These are phyloP conservation scores for Atrina japonica DNA, from an alignment of 2,888 invertebrate species.

Conservation along the genomic window DNA sequence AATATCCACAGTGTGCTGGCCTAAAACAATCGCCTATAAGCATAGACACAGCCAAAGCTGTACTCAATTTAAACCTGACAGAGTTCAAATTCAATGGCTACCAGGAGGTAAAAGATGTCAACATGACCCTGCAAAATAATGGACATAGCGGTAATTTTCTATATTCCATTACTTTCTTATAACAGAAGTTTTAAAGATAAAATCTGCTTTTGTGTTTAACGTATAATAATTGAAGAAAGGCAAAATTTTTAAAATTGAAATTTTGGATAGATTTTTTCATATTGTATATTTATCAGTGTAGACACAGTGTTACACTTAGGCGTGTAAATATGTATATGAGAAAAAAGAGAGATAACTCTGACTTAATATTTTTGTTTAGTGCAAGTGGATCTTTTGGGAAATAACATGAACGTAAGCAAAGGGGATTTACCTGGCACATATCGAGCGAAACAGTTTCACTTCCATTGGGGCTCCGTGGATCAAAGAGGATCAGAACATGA, in stretches of 20 bases:
- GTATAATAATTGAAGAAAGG: no score
- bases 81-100: constrained; percentile 18
- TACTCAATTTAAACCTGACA: constrained; percentile 22
- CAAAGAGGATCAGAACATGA: constrained; percentile 63
- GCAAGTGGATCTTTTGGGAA: constrained; percentile 49
- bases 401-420: constrained; percentile 30
- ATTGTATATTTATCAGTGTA: no score
- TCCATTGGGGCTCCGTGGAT: constrained; percentile 62
- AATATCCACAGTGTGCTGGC: constrained; percentile 32
- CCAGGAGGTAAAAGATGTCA: constrained; percentile 19
- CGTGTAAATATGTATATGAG: no score
- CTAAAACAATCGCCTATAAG: constrained; percentile 33
- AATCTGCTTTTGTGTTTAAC: no score
- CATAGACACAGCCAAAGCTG: constrained; percentile 22
- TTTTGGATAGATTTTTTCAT: no score
- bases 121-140: constrained; percentile 57
- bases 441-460: constrained; percentile 53
- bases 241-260: no score
- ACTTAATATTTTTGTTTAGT: constrained; percentile 36
- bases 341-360: no score
- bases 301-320: no score
- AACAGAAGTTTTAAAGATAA: background rate
- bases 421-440: constrained; percentile 31
- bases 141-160: constrained; percentile 58
- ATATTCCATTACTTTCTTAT: background rate